phyloP scores from a whole-genome alignment of 2,797 vertebrate genomes.

The Hybognathus amarus region DNA sequence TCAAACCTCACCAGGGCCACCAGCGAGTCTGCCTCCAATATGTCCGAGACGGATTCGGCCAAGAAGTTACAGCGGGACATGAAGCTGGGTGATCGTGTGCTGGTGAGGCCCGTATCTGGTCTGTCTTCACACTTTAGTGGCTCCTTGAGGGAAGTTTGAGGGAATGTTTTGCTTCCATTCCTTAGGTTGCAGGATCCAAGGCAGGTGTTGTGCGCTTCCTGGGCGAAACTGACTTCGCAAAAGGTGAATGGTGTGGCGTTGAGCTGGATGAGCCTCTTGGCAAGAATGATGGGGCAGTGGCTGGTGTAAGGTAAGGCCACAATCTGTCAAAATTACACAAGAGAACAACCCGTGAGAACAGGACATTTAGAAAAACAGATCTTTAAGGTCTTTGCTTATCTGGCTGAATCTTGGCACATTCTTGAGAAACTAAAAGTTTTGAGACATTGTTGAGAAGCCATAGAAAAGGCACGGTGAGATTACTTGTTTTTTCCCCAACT shows the following conservation, averaged over 20 bases:
- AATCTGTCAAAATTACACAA: neutral
- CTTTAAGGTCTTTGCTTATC: neutral
- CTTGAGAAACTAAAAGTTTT: neutral
- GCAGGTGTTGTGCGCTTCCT: slow-evolving; percentile 96
- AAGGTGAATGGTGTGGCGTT: slow-evolving; percentile 98
- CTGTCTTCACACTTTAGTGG: neutral
- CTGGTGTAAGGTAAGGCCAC: slow-evolving; percentile 87
- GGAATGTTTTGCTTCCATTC: neutral
- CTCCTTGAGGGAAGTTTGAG: neutral
- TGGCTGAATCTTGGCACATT: neutral
- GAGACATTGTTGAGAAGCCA: neutral
- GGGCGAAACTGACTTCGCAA: slow-evolving; percentile 97
- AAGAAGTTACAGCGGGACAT: slow-evolving; percentile 92
- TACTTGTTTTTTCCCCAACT: too few relatives aligned
- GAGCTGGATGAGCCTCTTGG: slow-evolving; percentile 96
- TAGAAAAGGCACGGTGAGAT: neutral
- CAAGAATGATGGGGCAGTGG: slow-evolving; percentile 97
- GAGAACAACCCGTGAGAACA: neutral
- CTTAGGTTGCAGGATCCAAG: slow-evolving; percentile 95
- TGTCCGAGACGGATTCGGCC: slow-evolving; percentile 90
- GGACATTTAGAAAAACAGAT: neutral
- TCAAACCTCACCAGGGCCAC: slow-evolving; percentile 81
- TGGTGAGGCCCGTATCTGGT: slow-evolving; percentile 78
- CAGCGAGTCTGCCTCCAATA: slow-evolving; percentile 91
- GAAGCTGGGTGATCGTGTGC: slow-evolving; percentile 88